These are phyloP conservation scores for Maniola jurtina DNA, from an alignment of 1,140 invertebrate genomes.

Conservation along the genomic window DNA sequence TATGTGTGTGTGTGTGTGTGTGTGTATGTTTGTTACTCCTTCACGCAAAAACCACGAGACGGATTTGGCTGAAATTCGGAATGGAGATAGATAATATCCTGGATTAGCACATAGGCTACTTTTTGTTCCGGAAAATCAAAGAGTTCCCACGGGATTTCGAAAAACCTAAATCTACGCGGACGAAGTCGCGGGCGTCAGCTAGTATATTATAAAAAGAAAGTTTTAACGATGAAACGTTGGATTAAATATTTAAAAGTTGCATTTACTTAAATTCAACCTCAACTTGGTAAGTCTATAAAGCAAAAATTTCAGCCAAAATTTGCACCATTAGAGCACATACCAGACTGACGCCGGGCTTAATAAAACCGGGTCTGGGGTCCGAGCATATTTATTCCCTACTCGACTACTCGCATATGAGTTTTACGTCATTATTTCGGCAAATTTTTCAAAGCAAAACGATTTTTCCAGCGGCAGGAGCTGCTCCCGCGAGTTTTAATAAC, in stretches of 20 bases:
- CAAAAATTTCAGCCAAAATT: slow-evolving; percentile 18
- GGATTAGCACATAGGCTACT: too few species aligned
- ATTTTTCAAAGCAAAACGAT: slow-evolving; percentile 67
- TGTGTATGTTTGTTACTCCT: too few species aligned
- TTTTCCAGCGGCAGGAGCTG: slow-evolving; percentile 46
- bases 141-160: too few species aligned
- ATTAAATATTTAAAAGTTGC: neutral
- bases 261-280: slow-evolving; percentile 4
- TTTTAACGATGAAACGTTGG: neutral
- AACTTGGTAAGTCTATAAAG: slow-evolving; percentile 4
- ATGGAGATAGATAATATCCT: too few species aligned
- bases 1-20: too few species aligned
- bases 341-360: slow-evolving; percentile 56
- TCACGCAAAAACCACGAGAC: too few species aligned
- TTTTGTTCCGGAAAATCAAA: too few species aligned
- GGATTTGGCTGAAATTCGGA: too few species aligned
- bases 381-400: slow-evolving; percentile 47
- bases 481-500: slow-evolving; percentile 61
- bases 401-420: slow-evolving; percentile 59
- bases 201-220: neutral
- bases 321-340: slow-evolving; percentile 52
- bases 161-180: too few species aligned
- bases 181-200: too few species aligned
- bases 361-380: slow-evolving; percentile 43
- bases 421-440: slow-evolving; percentile 68